Evolutionary conservation across 2,797 vertebrate species (phyloP), one percentile per base, ranked within the genome.

Genomic region (Bovichtus variegatus): DNA sequence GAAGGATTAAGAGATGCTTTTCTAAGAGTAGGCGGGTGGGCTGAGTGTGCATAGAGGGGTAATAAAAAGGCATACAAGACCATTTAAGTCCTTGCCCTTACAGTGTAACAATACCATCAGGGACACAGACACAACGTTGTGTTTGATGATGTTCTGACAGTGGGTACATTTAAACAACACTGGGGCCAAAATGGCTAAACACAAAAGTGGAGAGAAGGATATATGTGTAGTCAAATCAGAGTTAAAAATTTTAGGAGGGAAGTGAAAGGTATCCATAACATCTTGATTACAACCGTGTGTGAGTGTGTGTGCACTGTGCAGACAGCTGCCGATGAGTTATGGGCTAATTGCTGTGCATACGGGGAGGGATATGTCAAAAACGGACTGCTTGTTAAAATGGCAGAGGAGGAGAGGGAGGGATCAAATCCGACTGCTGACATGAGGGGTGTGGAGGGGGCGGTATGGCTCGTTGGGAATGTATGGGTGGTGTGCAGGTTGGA

Each of bases 321-420:
- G 46, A 38, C 66, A 72, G 53, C 59, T 57, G 27, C 64, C 53
- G 76, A 36, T 64, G 67, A 89, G 86, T 86, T 86, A 85, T 89
- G 76, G 73, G 78, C 59, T 87, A 87, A 88, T 76, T 91, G 68
- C 67, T 47, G 43, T 77, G 69, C 69, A 91, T 80, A 69, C 23
- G 34, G 80, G 75, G 41, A 71, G 60, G n/a, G 63, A 59, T 71
- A 62, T 69, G 46, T 76, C 49, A 34, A 75, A 76, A 57, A 71
- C 74, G 90, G 80, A 40, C 64, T 70, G 53, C 60, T 87, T 74
- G 71, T 69, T 84, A 79, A 80, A 82, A 74, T 10, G 61, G 66
- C 72, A 80, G 55, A 57, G 29, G 27, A 76, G 65, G 40, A 62
- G 58, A 61, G n/a, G 36, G 60, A 81, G 47, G 62, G 64, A 65